Base-by-base conservation (phyloP, 2,888 invertebrate genomes). In the Epirrita christyi region DNA sequence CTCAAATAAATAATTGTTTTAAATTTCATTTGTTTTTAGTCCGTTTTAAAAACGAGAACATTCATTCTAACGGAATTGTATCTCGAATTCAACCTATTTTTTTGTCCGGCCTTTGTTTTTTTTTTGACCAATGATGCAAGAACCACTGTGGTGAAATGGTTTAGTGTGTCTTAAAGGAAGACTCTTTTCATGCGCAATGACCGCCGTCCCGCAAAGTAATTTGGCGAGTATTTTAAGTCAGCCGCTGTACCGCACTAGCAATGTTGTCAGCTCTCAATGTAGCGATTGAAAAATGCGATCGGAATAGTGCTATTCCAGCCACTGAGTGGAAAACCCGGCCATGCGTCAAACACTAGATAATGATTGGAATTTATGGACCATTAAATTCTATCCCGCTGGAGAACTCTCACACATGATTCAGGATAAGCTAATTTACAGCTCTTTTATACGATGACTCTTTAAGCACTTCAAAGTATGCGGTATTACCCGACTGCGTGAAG, bases 281-380 rank as follows among this genome's bases (percentile, higher is more conserved):
- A 43, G 27, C 53, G 37, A 52, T 58, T 60, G 55, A 63, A 65
- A 65, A 65, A 63, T 64, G 46, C 44, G 44, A 51, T 62, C 46
- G 54, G 40, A 51, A 51, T 51, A 43, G 59, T 45, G 49, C 40
- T 49, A 43, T 13, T 51, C 50, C 27, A 47, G 2, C 27, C 56
- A 55, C 48, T 40, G 59, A 55, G 47, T 56, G 47, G 58, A 50
- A 62, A 64, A 52, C 56, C 50, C 66, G 45, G 52, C 51, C 61
- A 66, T 62, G 66, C 66, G 58, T 62, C 56, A 52, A 55, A 49
- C 56, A 62, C 62, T 56, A 64, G 61, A 66, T 66, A 64, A 62
- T 64, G 54, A 61, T 64, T 59, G 52, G 48, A 55, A 63, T 62
- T 63, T 56, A 64, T 62, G 56, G 48, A 15, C 58, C 64, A 66